Evolutionary conservation across 2,113 vertebrate species (phyloP).

Genomic region (Mus pahari): DNA sequence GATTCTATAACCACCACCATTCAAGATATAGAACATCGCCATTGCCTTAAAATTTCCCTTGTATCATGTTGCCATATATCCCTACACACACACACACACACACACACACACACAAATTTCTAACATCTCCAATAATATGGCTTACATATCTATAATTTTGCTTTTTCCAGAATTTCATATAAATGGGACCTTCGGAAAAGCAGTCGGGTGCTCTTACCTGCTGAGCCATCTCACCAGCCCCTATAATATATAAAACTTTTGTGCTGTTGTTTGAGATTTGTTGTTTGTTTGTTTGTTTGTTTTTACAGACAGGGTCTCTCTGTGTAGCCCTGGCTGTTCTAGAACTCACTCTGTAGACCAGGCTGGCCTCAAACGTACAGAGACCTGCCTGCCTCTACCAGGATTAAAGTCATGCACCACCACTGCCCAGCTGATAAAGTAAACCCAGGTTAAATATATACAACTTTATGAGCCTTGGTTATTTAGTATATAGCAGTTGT

Average conservation of each 20-base stretch:
- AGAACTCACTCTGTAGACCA: neutral
- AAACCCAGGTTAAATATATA: neutral
- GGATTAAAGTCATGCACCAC: neutral
- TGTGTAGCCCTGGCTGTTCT: neutral
- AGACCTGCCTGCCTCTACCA: neutral
- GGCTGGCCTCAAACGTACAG: neutral
- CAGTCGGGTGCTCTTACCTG: too few species aligned
- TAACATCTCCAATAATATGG: neutral
- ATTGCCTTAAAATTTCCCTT: neutral
- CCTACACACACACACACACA: too few species aligned
- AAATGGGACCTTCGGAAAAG: conserved; percentile 28
- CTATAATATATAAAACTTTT: neutral
- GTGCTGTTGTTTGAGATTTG: neutral
- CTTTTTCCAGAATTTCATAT: conserved; percentile 25
- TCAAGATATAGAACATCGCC: neutral
- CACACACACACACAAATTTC: neutral
- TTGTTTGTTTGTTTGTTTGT: neutral
- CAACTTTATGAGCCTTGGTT: neutral
- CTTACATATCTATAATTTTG: conserved; percentile 31
- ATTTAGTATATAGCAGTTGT: neutral
- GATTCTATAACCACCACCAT: neutral
- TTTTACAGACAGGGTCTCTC: neutral
- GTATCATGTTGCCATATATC: neutral
- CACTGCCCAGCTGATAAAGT: neutral
- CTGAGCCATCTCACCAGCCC: too few species aligned